Evolutionary conservation across 1,140 invertebrate species (phyloP).

Genomic region (Euschistus heros): DNA sequence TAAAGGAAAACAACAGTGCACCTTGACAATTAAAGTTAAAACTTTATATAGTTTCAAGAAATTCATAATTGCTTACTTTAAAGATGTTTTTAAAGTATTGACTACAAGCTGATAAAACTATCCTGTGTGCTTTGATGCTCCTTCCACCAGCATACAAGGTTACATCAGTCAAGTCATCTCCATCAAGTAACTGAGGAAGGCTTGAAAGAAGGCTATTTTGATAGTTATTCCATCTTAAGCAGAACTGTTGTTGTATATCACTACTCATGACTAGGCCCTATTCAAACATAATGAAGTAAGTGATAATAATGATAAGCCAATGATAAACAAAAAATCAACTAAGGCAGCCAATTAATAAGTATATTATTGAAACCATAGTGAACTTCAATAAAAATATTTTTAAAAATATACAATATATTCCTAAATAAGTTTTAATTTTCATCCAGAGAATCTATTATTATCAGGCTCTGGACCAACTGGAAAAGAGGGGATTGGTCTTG

Average conservation of each 20-base stretch:
- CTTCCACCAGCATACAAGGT: conserved; percentile 74
- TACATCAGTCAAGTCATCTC: conserved; percentile 79
- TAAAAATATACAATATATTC: neutral
- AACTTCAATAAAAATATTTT: conserved; percentile 4
- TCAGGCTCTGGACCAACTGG: conserved; percentile 26
- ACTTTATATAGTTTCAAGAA: too few relatives aligned
- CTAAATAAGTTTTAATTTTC: conserved; percentile 22
- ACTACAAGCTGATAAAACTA: conserved; percentile 83
- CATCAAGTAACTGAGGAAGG: conserved; percentile 67
- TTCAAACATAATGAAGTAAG: conserved; percentile 3
- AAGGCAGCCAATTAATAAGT: too few relatives aligned
- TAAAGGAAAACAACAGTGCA: too few relatives aligned
- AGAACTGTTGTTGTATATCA: conserved; percentile 57
- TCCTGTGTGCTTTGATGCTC: conserved; percentile 68
- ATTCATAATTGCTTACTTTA: conserved; percentile 44
- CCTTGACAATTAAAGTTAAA: too few relatives aligned
- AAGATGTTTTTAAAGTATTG: conserved; percentile 85
- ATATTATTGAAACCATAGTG: neutral
- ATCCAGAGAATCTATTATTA: conserved; percentile 29
- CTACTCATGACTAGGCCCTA: conserved; percentile 36
- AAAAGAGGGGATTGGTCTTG: conserved; percentile 20
- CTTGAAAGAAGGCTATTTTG: conserved; percentile 70
- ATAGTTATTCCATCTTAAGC: conserved; percentile 67
- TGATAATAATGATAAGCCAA: neutral
- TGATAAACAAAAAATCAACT: neutral